Base-by-base conservation (phyloP, 30 jellyfish, hydroid and myxozoan species). In the Haliclystus octoradiatus region DNA sequence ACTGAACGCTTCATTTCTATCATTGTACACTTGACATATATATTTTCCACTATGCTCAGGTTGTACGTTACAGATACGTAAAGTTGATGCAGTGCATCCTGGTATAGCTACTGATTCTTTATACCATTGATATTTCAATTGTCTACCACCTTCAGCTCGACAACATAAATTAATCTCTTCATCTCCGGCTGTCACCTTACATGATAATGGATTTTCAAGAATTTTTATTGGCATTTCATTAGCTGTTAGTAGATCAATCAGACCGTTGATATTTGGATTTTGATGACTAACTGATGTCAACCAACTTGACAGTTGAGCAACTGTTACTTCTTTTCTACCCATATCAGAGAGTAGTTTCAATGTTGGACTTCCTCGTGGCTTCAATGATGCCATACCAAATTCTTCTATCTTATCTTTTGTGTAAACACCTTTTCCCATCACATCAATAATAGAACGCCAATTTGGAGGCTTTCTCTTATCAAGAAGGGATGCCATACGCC, bases 361-460 rank as follows among this genome's bases (percentile, higher is more conserved):
- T 0, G 92, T 86, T 40, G 96, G 96, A 62, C 96, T 86, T 19
- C 96, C 96, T 5, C 46, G 64, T 1, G 92, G 92, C 75, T 75
- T 68, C n/a, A 86, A 34, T 26, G 71, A 22, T 2, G 71, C 88
- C 79, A 86, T 69, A 22, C 81, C 92, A 70, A 86, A 69, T 31
- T 26, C 28, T 30, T 71, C 83, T 15, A 86, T 65, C 65, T 74
- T 64, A 34, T 86, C 79, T 35, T 51, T 35, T 19, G 73, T 40
- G 75, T 86, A 86, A 52, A 70, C 25, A 27, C 35, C 50, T 14
- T 71, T 65, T 7, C 80, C 81, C 62, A 86, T 47, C 3, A 26
- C 66, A 2, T 62, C 57, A 32, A 79, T 49, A 33, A 86, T 49
- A 23, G 83, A 62, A 27, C 91, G 74, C 96, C 96, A 86, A 66